Base-by-base conservation (phyloP, 2,888 invertebrate species). In the Linnaemya tessellans region DNA sequence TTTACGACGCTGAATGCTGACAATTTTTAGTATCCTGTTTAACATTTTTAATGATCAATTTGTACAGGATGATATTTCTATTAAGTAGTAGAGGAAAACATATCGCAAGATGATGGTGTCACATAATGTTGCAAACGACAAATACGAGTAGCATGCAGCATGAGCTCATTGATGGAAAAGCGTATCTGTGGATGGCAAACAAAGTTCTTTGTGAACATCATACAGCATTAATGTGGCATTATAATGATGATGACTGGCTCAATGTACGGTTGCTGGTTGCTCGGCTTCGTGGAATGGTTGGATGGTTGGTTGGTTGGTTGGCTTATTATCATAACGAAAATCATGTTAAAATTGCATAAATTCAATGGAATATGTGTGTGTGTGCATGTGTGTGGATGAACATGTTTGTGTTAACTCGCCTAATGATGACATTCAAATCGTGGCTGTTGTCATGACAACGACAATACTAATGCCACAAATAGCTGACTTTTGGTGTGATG, bases 1-100 rank as follows among this genome's bases (percentile, higher is more conserved):
- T 41, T 41, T 64, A 35, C 54, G 13, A 49, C 56, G 65, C n/a
- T 71, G 10, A 65, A 62, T 54, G 38, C 70, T 41, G 41, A n/a
- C 49, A 65, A 58, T 60, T 60, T 46, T 15, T 51, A 74, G 65
- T 79, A 84, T 87, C 84, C 86, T 87, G 58, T 87, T 87, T 82
- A 87, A 87, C 84, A 75, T 84, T 84, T 86, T 86, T 87, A 86
- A 87, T 87, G 87, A 87, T 87, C 87, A 88, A 87, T 88, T 87
- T 87, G 87, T 88, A 84, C 79, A 71, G 86, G 80, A 87, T 86
- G 82, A 87, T 87, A 87, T 87, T 87, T 88, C 87, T 84, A 88
- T 88, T 88, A 60, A 70, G 77, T 56, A 18, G 70, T 51, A 62
- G 71, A 67, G 49, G 25, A 68, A 58, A 71, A 71, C 38, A 56